Evolutionary conservation across 2,113 vertebrate species (phyloP).

Genomic region (Phylloscopus trochiloides): DNA sequence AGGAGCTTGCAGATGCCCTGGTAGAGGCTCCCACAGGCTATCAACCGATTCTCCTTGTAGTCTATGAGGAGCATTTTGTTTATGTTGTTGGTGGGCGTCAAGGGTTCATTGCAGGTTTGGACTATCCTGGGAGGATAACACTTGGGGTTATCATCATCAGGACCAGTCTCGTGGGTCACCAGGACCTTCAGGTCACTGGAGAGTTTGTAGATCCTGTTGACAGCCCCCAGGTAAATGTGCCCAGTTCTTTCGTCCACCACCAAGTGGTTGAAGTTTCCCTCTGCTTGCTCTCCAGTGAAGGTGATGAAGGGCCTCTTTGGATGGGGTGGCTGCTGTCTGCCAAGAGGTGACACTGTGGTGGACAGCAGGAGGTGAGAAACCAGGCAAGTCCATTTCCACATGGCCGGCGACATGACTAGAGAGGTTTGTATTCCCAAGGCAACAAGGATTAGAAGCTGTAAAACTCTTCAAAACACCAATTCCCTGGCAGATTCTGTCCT

Average conservation of each 20-base stretch:
- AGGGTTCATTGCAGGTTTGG: conserved; percentile 92
- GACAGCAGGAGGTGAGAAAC: conserved; percentile 84
- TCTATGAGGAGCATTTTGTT: conserved; percentile 99
- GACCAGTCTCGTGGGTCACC: conserved; percentile 92
- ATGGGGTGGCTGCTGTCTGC: conserved; percentile 74
- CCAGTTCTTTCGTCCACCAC: conserved; percentile 94
- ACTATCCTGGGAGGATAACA: conserved; percentile 97
- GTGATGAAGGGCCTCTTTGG: conserved; percentile 83
- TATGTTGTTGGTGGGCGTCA: conserved; percentile 91
- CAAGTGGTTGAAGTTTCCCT: conserved; percentile 93
- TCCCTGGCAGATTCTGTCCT: conserved; percentile 60
- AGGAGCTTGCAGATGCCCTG: conserved; percentile 98
- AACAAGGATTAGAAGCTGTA: conserved; percentile 53
- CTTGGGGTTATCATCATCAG: conserved; percentile 96
- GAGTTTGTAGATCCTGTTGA: conserved; percentile 97
- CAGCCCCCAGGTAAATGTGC: conserved; percentile 92
- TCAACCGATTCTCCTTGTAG: conserved; percentile 92
- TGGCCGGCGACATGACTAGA: conserved; percentile 66
- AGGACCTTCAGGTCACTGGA: conserved; percentile 86
- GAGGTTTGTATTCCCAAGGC: conserved; percentile 64
- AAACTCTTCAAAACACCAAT: conserved; percentile 72
- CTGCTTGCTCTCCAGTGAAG: conserved; percentile 82
- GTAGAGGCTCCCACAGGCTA: conserved; percentile 95
- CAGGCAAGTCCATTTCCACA: conserved; percentile 85
- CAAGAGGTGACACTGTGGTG: conserved; percentile 75